Evolutionary conservation across 37 sponge, comb jelly and placozoan species (phyloP).

Genomic region (Crambe crambe): DNA sequence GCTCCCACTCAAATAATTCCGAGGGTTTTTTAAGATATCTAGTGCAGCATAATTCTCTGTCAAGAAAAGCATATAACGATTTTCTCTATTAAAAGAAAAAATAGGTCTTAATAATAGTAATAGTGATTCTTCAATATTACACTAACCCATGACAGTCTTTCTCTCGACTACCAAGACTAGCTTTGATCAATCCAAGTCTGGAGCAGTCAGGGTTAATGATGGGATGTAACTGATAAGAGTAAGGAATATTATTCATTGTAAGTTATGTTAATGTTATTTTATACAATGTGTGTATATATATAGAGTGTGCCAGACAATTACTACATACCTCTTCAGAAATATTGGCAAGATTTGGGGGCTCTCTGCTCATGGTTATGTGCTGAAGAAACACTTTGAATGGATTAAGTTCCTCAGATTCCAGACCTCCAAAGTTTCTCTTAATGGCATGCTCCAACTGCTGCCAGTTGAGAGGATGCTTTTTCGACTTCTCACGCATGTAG

Average conservation of each 20-base stretch:
- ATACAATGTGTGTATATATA: background rate
- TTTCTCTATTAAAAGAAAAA: constrained; percentile 56
- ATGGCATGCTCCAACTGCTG: constrained; percentile 84
- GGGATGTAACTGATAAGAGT: constrained; percentile 3
- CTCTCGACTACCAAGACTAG: constrained; percentile 65
- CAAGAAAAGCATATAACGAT: constrained; percentile 87
- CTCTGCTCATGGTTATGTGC: background rate
- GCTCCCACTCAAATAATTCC: constrained; percentile 12
- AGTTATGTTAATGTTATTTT: background rate
- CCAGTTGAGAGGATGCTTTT: constrained; percentile 29
- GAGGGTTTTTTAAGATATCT: constrained; percentile 68
- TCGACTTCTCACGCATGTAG: constrained; percentile 63
- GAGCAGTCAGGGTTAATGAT: constrained; percentile 61
- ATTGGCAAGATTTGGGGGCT: constrained; percentile 1
- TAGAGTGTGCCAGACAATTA: background rate
- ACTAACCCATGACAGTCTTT: constrained; percentile 78
- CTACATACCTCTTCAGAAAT: constrained; percentile 21
- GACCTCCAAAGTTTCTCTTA: constrained; percentile 89
- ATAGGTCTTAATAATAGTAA: background rate
- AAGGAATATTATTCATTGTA: background rate
- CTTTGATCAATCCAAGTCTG: constrained; percentile 71
- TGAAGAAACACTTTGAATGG: constrained; percentile 31
- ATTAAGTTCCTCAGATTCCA: constrained; percentile 22
- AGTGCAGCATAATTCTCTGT: constrained; percentile 94
- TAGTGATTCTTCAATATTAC: background rate